Evolutionary conservation across 2,888 invertebrate genomes (phyloP), one percentile per base, ranked within the genome.

Genomic region (Trichogramma dendrolimi): DNA sequence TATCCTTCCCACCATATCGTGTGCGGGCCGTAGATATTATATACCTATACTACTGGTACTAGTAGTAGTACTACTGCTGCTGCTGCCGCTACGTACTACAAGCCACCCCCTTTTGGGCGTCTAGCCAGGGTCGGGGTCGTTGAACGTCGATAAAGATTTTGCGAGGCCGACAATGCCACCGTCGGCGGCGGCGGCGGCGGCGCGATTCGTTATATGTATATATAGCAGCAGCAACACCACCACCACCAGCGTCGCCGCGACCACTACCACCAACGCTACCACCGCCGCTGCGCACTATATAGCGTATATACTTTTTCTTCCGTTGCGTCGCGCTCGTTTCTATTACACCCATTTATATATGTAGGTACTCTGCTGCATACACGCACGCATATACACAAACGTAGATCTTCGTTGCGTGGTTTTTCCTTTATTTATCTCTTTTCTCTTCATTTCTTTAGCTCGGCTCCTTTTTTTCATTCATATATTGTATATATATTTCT

Each of bases 81-180:
- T 46, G 8, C 46, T 41, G 39, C 8, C 8, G 40, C n/a, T 54
- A 48, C 43, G 40, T 41, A 39, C 53, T 47, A 57, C 40, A 11
- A n/a, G 47, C 50, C 55, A 51, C 52, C 40, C 48, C 10, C 46
- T 46, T 47, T 58, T 47, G 49, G 42, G 64, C 72, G 77, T 78
- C 79, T 78, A 73, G 77, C 79, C 78, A 77, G 77, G 77, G 76
- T 77, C 76, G 78, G 78, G 78, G 78, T 79, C 79, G 75, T 78
- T 79, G 79, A 78, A 78, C 79, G 79, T 78, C 77, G 78, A 77
- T 78, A 77, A 78, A 79, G 79, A 79, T 78, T 78, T 79, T 73
- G 75, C 76, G 14, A 14, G 14, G 76, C 76, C 73, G 68, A 71
- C 73, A 71, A 70, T 69, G 67, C 68, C 68, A 69, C 70, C 68